These are phyloP conservation scores for Strigamia crassipes DNA, from an alignment of 2,888 invertebrate species.

Conservation along the genomic window DNA sequence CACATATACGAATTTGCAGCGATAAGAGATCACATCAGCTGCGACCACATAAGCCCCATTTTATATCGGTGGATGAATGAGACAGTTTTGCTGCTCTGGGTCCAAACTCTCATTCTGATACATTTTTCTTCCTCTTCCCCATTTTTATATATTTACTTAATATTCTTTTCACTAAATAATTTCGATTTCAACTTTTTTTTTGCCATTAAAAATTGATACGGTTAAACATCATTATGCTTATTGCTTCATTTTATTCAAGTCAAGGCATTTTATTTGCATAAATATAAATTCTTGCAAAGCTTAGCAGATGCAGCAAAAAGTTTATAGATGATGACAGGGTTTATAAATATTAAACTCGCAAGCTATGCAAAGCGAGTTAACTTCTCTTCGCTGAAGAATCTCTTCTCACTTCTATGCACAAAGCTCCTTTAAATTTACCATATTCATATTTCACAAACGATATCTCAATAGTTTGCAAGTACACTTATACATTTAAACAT, in stretches of 20 bases:
- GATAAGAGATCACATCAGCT: constrained; percentile 10
- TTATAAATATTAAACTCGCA: background rate
- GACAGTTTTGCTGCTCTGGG: background rate
- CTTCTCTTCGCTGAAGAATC: background rate
- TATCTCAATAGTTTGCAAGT: no score
- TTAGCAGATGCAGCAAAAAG: background rate
- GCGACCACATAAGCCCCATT: constrained; percentile 17
- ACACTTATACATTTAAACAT: no score
- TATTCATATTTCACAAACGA: no score
- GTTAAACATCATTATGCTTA: no score
- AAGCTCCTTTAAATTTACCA: background rate
- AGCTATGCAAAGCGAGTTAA: background rate
- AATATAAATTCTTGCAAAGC: background rate
- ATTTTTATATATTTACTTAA: background rate
- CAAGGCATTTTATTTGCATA: background rate
- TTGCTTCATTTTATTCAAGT: no score
- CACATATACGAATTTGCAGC: background rate
- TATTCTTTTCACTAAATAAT: no score
- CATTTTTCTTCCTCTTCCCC: background rate
- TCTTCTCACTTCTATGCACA: background rate
- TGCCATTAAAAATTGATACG: no score
- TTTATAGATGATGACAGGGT: background rate
- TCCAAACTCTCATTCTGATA: background rate
- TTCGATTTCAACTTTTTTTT: no score
- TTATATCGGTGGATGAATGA: constrained; percentile 20